A percentile compares a stretch with the other conserved stretches of the same genome.
Conservation (phyloP, 1,140 invertebrate genomes). For the Laodelphax striatellus region DNA sequence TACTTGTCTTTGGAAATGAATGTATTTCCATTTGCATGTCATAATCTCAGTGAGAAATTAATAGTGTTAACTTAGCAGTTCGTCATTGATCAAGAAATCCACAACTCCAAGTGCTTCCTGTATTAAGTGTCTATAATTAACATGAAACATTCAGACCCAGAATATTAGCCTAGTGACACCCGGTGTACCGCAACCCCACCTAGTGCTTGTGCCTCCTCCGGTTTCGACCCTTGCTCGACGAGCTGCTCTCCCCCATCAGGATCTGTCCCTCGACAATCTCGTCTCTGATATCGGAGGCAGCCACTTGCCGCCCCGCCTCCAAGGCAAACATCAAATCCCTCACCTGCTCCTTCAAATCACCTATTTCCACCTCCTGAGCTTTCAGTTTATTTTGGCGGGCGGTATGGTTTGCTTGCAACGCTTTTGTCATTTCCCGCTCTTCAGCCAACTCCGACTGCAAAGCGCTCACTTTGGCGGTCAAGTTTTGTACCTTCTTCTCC, state of each 20-base stretch:
- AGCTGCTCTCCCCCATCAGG: conserved; percentile 35
- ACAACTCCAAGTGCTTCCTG: no score
- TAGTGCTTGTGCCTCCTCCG: not conserved
- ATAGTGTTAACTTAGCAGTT: no score
- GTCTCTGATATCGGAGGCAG: conserved; percentile 37
- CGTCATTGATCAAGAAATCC: no score
- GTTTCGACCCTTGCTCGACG: not conserved
- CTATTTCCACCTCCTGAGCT: conserved; percentile 57
- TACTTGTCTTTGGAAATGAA: no score
- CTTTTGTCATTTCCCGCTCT: conserved; percentile 63
- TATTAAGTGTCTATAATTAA: no score
- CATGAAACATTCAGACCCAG: no score
- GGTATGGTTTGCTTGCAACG: conserved; percentile 63
- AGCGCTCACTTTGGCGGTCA: conserved; percentile 42
- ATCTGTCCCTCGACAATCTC: conserved; percentile 61
- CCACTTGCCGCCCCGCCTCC: conserved; percentile 59
- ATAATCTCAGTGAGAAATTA: no score
- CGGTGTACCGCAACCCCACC: no score
- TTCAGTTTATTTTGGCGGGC: conserved; percentile 59
- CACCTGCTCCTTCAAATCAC: conserved; percentile 80
- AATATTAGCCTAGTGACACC: no score
- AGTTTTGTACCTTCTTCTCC: conserved; percentile 23
- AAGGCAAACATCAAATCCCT: conserved; percentile 94
- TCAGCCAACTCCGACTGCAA: conserved; percentile 56
- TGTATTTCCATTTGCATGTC: no score